Percentiles rank a stretch among this genome's conserved stretches.
phyloP scores from a whole-genome alignment of 2,113 vertebrate genomes.

The Amphilophus citrinellus region DNA sequence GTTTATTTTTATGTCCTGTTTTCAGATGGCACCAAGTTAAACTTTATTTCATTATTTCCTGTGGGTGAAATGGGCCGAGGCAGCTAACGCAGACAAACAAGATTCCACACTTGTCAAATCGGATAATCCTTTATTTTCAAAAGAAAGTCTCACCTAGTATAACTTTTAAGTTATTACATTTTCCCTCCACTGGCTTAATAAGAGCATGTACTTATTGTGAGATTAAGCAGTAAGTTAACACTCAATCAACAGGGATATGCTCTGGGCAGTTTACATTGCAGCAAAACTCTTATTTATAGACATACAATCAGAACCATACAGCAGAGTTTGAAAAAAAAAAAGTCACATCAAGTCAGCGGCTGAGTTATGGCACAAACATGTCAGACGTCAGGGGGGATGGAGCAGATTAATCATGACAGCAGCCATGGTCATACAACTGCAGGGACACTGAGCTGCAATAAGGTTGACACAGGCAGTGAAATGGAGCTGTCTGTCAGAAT shows the following conservation, averaged over 20 bases:
- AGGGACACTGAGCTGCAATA: slow-evolving; percentile 23
- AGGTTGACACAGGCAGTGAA: slow-evolving; percentile 21
- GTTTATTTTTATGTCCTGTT: not conserved
- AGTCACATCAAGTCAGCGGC: not conserved
- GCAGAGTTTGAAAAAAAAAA: not conserved
- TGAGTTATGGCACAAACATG: slow-evolving; percentile 20
- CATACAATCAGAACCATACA: not conserved
- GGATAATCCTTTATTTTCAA: slow-evolving; percentile 5
- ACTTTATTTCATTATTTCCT: slow-evolving; percentile 6
- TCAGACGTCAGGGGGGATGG: slow-evolving; percentile 8
- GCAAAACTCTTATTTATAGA: slow-evolving; percentile 7
- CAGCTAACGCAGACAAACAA: slow-evolving; percentile 5
- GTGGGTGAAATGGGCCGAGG: not conserved
- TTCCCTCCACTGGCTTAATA: not conserved
- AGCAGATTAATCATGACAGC: slow-evolving; percentile 50
- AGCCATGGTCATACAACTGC: slow-evolving; percentile 3
- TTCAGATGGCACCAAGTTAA: not conserved
- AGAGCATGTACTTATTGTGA: not conserved
- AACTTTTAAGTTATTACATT: not conserved
- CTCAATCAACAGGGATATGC: not conserved
- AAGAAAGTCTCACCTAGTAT: not conserved
- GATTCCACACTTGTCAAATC: slow-evolving; percentile 6
- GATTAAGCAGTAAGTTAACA: not conserved
- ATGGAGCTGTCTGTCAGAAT: slow-evolving; percentile 45
- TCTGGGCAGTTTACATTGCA: not conserved